These are phyloP conservation scores for Diogma glabrata DNA, from an alignment of 2,888 invertebrate species.

Conservation along the genomic window DNA sequence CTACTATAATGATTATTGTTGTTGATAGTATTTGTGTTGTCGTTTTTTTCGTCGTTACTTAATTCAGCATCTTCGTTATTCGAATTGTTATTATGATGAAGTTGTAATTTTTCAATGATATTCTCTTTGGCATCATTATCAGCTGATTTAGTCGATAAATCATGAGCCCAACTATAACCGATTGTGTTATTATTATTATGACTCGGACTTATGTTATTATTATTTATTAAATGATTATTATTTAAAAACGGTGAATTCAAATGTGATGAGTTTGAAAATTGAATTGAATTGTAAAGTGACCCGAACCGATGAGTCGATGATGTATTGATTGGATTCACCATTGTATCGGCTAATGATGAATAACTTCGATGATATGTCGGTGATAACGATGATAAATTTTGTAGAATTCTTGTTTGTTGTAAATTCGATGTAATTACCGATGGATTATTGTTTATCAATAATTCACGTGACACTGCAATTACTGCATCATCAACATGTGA, in stretches of 20 bases:
- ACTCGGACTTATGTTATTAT: neutral
- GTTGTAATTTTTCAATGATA: neutral
- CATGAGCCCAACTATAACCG: conserved; percentile 5
- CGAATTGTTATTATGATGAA: no score
- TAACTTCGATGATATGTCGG: conserved; percentile 2
- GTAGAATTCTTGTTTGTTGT: neutral
- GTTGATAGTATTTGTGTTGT: neutral
- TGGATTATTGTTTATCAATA: conserved; percentile 10
- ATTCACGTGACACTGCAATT: conserved; percentile 6
- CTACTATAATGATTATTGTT: neutral
- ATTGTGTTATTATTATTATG: neutral
- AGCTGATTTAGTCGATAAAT: conserved; percentile 12
- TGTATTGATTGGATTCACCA: neutral
- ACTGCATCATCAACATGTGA: conserved; percentile 7
- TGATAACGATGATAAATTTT: neutral
- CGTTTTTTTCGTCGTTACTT: conserved; percentile 1
- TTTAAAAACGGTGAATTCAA: neutral
- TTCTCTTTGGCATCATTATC: conserved; percentile 1
- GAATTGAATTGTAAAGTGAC: neutral
- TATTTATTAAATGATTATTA: neutral
- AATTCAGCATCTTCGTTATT: neutral
- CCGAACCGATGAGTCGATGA: neutral
- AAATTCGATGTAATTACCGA: conserved; percentile 12
- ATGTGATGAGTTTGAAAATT: neutral
- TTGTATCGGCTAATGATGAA: neutral